Percentiles rank a stretch among this genome's conserved stretches.
Evolutionary conservation across 2,888 invertebrate genomes (phyloP).

Genomic region (Electrophaes corylata): DNA sequence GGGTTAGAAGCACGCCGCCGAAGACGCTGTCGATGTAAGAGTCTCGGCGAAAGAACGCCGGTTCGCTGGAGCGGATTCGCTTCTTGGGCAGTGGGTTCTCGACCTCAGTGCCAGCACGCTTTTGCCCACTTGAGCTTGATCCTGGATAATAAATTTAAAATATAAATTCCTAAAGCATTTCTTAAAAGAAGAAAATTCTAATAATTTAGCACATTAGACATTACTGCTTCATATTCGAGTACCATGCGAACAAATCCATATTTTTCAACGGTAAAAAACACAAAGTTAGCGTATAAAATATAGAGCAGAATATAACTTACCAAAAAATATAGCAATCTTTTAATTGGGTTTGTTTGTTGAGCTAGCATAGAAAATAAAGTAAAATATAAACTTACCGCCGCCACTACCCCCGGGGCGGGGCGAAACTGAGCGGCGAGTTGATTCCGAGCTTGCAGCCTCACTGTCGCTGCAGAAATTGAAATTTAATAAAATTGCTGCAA

Average conservation of each 20-base stretch:
- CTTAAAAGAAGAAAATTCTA: too few species aligned
- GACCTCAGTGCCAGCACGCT: constrained; percentile 45
- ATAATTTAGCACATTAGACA: too few species aligned
- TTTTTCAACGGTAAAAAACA: background rate
- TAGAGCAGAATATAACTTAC: too few species aligned
- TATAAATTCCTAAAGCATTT: too few species aligned
- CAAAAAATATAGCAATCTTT: too few species aligned
- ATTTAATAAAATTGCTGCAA: constrained; percentile 17
- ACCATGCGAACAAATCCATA: too few species aligned
- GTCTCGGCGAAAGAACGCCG: constrained; percentile 53
- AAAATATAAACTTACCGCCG: constrained; percentile 49
- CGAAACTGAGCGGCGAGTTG: constrained; percentile 57
- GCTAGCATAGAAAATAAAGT: background rate
- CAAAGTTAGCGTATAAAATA: too few species aligned
- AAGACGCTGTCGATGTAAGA: constrained; percentile 87
- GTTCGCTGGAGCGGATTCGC: constrained; percentile 53
- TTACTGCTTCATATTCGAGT: too few species aligned
- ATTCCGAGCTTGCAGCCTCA: constrained; percentile 46
- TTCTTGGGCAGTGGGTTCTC: constrained; percentile 52
- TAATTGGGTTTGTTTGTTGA: background rate
- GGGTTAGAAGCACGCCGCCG: constrained; percentile 90
- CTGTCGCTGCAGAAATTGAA: constrained; percentile 46
- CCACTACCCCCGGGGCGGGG: constrained; percentile 67
- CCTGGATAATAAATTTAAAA: constrained; percentile 41
- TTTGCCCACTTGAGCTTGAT: constrained; percentile 51